phyloP scores from a whole-genome alignment of 1,140 invertebrate species.

The Atta cephalotes region DNA sequence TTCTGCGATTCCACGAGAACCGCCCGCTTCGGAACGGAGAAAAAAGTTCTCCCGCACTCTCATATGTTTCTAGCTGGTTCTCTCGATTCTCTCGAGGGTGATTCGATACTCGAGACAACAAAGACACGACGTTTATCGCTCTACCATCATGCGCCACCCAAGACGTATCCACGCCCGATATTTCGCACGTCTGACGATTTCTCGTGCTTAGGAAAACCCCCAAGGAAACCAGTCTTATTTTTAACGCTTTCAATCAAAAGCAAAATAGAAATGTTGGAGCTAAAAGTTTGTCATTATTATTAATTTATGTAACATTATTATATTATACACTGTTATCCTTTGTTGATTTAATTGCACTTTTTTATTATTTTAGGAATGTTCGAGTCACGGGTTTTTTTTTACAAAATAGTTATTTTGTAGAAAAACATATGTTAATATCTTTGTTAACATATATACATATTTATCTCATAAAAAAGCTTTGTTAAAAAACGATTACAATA shows the following conservation, averaged over 20 bases:
- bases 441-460: neutral
- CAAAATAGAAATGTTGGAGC: neutral
- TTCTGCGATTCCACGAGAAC: slow-evolving; percentile 24
- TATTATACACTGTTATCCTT: too few species aligned
- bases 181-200: slow-evolving; percentile 10
- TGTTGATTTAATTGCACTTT: too few species aligned
- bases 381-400: neutral
- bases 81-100: slow-evolving; percentile 34
- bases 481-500: neutral
- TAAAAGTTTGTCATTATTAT: too few species aligned
- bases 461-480: neutral
- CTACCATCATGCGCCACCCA: slow-evolving; percentile 46
- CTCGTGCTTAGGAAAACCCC: neutral
- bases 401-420: too few species aligned
- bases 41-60: slow-evolving; percentile 34
- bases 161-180: slow-evolving; percentile 42
- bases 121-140: slow-evolving; percentile 46
- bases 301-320: too few species aligned
- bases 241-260: slow-evolving; percentile 1
- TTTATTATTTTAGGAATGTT: too few species aligned
- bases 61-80: slow-evolving; percentile 49
- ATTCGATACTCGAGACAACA: slow-evolving; percentile 46
- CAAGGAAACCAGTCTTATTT: slow-evolving; percentile 27
- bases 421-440: neutral
- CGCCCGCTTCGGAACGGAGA: neutral